Evolutionary conservation across 2,113 vertebrate species (phyloP).

Genomic region (Dicentrarchus labrax): DNA sequence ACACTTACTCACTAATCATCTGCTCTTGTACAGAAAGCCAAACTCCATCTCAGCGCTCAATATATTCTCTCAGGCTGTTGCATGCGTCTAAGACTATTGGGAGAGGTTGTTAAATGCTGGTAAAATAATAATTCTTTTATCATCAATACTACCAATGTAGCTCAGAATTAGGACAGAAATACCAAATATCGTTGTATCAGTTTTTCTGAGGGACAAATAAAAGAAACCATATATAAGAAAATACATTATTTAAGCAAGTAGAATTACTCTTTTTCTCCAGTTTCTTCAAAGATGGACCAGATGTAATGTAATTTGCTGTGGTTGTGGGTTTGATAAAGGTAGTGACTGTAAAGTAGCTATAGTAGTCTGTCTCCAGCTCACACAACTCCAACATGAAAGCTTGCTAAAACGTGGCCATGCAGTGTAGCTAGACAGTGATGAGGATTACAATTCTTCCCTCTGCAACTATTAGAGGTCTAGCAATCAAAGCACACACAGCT

Average conservation of each 20-base stretch:
- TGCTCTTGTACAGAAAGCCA: not conserved
- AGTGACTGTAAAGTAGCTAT: not conserved
- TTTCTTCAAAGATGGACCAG: not conserved
- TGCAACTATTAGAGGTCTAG: not conserved
- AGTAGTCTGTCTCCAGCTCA: not conserved
- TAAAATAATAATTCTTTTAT: not conserved
- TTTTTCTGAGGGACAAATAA: not conserved
- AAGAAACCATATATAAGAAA: not conserved
- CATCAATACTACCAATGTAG: not conserved
- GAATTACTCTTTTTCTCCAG: not conserved
- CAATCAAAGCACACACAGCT: not conserved
- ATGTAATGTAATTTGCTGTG: not conserved
- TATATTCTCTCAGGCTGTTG: not conserved
- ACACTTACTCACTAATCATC: slow-evolving; percentile 5
- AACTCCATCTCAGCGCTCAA: too few relatives aligned
- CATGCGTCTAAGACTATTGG: not conserved
- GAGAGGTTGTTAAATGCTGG: not conserved
- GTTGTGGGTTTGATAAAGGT: not conserved
- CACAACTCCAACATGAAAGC: not conserved
- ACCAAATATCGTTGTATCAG: not conserved
- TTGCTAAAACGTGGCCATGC: not conserved
- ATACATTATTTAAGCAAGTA: not conserved
- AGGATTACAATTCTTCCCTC: not conserved
- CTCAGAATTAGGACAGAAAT: not conserved
- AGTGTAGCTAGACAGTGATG: not conserved